Conservation (phyloP, 2,888 invertebrate genomes). For the Glyphotaelius pellucidus region DNA sequence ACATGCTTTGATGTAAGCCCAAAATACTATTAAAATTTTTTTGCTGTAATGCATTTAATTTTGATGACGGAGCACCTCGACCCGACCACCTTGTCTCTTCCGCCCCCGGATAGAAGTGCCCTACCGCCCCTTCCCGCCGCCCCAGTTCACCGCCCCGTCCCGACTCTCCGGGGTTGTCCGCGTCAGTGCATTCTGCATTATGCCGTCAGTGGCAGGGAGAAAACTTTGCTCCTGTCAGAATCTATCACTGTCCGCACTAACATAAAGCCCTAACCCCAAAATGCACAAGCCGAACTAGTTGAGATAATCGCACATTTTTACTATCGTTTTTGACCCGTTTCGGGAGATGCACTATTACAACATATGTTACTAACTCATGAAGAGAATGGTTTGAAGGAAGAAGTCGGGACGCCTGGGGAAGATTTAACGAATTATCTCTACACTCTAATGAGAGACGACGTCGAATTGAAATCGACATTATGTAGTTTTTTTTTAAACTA, state of each 20-base stretch:
- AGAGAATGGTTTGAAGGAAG: no score
- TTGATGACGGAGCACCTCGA: background rate
- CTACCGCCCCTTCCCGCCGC: background rate
- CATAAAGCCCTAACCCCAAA: conserved; percentile 49
- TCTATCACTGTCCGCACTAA: conserved; percentile 59
- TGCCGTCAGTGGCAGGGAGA: conserved; percentile 54
- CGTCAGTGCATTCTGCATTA: conserved; percentile 53
- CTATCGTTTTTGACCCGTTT: background rate
- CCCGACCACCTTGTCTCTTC: background rate
- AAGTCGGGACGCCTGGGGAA: no score
- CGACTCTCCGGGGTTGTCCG: conserved; percentile 10
- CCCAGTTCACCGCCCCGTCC: background rate
- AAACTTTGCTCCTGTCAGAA: conserved; percentile 59
- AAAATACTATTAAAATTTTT: background rate
- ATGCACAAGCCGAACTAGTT: background rate
- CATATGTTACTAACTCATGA: background rate
- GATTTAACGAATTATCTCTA: no score
- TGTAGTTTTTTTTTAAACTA: no score
- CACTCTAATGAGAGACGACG: no score
- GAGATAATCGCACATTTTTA: background rate
- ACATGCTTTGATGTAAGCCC: no score
- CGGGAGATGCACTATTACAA: background rate
- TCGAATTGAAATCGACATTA: no score
- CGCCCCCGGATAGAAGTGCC: background rate
- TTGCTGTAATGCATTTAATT: background rate